Base-by-base conservation (phyloP, 2,797 vertebrate species). In the Channa striata region DNA sequence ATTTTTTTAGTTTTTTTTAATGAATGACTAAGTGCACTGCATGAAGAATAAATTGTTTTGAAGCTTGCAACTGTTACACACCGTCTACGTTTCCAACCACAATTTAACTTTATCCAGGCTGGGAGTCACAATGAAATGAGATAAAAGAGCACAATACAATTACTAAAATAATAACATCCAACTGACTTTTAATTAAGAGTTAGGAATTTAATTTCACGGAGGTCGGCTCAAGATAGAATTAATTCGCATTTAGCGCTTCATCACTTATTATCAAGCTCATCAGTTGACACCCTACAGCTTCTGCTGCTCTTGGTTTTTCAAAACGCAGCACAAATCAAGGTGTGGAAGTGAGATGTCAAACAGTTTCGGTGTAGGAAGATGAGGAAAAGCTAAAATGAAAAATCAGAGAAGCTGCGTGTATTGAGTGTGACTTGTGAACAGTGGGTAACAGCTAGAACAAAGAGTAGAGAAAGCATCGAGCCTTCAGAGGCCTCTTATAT, bases 171-270 rank as follows among this genome's bases (percentile, higher is more conserved):
- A 80, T 74, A 84, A 70, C 65, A 76, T 70, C 77, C 61, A 82
- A 53, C 39, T 61, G 73, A 59, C 57, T 89, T n/a, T 88, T 84
- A 85, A 88, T 88, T 78, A 88, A 80, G 70, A 85, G 51, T 62
- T 50, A 46, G 43, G 48, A 71, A 83, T 90, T 84, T 82, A 81
- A 88, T 88, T 90, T 89, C 80, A 83, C 49, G 52, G 74, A 74
- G 49, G 54, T 48, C 17, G 44, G 65, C 74, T 70, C 71, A 64
- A 72, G 60, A 85, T 69, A 76, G 57, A 78, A 79, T 83, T 37
- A 66, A 75, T 84, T 82, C 72, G 46, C 59, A 72, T 69, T 84
- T 57, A 71, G 72, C 10, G 50, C 61, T 82, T 77, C 77, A 69
- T 77, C 71, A 51, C 68, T 57, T 65, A 63, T 76, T 67, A 83